Base-by-base conservation (phyloP, 1,140 invertebrate genomes). In the Gryon sp. region DNA sequence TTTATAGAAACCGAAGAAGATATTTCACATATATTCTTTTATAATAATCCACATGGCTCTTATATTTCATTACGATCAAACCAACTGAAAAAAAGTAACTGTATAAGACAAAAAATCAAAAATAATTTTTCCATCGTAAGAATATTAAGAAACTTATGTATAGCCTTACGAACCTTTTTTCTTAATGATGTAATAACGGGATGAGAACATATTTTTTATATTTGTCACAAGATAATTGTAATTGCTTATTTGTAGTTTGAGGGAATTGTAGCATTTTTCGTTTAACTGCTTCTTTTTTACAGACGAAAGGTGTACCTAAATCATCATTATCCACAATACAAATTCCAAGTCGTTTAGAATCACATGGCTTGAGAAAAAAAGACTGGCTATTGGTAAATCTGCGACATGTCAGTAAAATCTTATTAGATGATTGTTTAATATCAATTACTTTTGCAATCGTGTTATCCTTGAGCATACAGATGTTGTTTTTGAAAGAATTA, bases 1-100 rank as follows among this genome's bases (percentile, higher is more conserved):
- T 45, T 87, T 97, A n/a, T n/a, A 0, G 93, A 96, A 43, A 90
- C 99, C 4, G 97, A 99, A 84, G 94, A 97, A 80, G 98, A 99
- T 79, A 90, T 99, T 82, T 93, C 94, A 2, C 93, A 96, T 88
- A 93, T 99, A n/a, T n/a, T n/a, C n/a, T n/a, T n/a, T n/a, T n/a
- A n/a, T n/a, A n/a, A n/a, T n/a, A n/a, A n/a, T n/a, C n/a, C n/a
- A n/a, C n/a, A n/a, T n/a, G n/a, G n/a, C n/a, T n/a, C n/a, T n/a
- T n/a, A n/a, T n/a, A n/a, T n/a, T n/a, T n/a, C n/a, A n/a, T n/a
- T n/a, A n/a, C n/a, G n/a, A n/a, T n/a, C n/a, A n/a, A n/a, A n/a
- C n/a, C n/a, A n/a, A n/a, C n/a, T n/a, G n/a, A n/a, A n/a, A n/a
- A n/a, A n/a, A n/a, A n/a, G n/a, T n/a, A n/a, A n/a, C n/a, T n/a